These are phyloP conservation scores for Characodon lateralis DNA, from an alignment of 2,797 vertebrate species.

Conservation along the genomic window DNA sequence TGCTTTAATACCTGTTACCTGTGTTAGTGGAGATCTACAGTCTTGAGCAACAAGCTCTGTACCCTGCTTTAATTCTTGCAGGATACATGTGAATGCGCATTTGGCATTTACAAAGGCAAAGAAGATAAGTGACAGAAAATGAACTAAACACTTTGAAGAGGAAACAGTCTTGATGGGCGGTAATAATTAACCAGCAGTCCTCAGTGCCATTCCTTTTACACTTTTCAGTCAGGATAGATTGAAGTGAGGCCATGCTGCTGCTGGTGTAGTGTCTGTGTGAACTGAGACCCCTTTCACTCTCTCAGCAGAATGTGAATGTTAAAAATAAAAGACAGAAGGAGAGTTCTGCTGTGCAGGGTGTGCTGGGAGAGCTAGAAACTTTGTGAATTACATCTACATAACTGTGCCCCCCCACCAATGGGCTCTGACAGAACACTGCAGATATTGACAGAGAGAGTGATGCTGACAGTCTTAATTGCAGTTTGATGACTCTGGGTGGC, in stretches of 20 bases:
- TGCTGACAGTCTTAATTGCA: slow-evolving; percentile 66
- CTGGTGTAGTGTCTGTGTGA: slow-evolving; percentile 58
- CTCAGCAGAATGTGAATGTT: slow-evolving; percentile 62
- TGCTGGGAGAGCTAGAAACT: slow-evolving; percentile 44
- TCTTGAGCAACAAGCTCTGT: slow-evolving; percentile 35
- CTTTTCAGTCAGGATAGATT: slow-evolving; percentile 57
- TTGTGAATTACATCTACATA: slow-evolving; percentile 73
- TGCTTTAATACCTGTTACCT: slow-evolving; percentile 4
- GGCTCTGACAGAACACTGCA: slow-evolving; percentile 58
- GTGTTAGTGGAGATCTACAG: not conserved
- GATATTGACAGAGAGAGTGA: slow-evolving; percentile 63
- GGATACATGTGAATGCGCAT: slow-evolving; percentile 36
- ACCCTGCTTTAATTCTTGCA: slow-evolving; percentile 25
- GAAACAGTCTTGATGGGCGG: slow-evolving; percentile 34
- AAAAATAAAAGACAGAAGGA: slow-evolving; percentile 32
- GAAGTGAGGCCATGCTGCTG: slow-evolving; percentile 54
- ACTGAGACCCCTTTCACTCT: slow-evolving; percentile 37
- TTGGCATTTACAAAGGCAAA: slow-evolving; percentile 29
- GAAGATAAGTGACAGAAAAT: slow-evolving; percentile 17
- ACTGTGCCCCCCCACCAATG: slow-evolving; percentile 63
- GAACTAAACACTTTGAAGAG: slow-evolving; percentile 23
- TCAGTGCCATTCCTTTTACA: slow-evolving; percentile 48
- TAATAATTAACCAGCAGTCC: slow-evolving; percentile 50
- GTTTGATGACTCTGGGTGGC: slow-evolving; percentile 66
- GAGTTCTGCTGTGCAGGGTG: slow-evolving; percentile 43